Evolutionary conservation across 2,113 vertebrate species (phyloP), one percentile per base, ranked within the genome.

Genomic region (Lichenostomus cassidix): DNA sequence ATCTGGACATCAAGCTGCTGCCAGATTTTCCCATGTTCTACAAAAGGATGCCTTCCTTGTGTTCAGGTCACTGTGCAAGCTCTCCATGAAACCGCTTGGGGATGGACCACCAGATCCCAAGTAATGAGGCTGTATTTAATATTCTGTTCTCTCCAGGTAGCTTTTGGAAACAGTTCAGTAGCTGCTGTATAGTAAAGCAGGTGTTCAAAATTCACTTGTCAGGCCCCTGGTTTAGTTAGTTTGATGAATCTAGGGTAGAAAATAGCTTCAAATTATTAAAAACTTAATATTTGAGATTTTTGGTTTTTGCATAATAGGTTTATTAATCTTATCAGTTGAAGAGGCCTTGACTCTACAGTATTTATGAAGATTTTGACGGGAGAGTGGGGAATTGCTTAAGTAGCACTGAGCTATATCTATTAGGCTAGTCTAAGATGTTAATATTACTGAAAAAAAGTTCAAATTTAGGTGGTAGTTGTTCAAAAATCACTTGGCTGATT

Each of bases 11-110:
- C 98, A 97, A 15, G 94, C 94, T 56, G 96, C 98, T 5, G 96
- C 98, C 44, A 98, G 98, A 12, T 99, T 99, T 97, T 99, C 99
- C 31, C 99, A 99, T 83, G 96, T 99, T 56, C 98, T 99, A 15
- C 99, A 99, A 95, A 99, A 99, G 96, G 99, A 99, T 9, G 99
- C 99, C 68, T 99, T 99, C 86, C 98, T 99, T 37, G 99, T 99
- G 80, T 99, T 99, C 95, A 98, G 99, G 77, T 99, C 99, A 0
- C 94, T 99, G 85, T 99, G 99, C 97, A 99, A 99, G 95, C 99
- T 99, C 59, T 99, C 99, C 73, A 99, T 99, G 99, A 99, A 99
- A 37, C 99, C 99, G 0, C 98, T 99, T 8, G 99, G 98, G n/a
- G 99, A 99, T 69, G 99, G 99, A 50, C 99, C 99, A n/a, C 99